Evolutionary conservation across 2,113 vertebrate species (phyloP).

Genomic region (Vombatus ursinus): DNA sequence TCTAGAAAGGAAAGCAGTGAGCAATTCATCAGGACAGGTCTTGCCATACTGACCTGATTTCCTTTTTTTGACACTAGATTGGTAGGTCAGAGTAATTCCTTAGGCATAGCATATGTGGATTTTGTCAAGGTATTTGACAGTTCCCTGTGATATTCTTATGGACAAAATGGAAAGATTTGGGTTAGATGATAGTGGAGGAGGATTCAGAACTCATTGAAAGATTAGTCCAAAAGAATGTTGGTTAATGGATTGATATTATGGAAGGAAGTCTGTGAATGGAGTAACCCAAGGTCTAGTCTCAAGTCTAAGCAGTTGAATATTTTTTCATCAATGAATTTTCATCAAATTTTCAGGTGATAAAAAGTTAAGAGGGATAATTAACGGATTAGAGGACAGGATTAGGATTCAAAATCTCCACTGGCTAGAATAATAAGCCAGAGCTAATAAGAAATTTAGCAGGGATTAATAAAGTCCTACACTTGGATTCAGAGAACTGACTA

Average conservation of each 20-base stretch:
- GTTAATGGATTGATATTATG: not conserved
- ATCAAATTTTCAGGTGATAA: not conserved
- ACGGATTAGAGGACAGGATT: not conserved
- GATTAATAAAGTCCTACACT: not conserved
- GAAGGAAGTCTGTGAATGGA: not conserved
- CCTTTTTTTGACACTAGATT: not conserved
- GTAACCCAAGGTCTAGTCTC: not conserved
- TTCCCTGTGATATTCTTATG: not conserved
- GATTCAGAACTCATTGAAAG: not conserved
- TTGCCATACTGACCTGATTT: not conserved
- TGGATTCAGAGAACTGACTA: not conserved
- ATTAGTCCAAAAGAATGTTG: not conserved
- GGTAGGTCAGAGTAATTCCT: not conserved
- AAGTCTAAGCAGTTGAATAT: not conserved
- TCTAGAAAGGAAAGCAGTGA: not conserved
- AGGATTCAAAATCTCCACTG: not conserved
- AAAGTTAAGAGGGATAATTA: not conserved
- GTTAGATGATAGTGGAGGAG: not conserved
- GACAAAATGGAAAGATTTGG: not conserved
- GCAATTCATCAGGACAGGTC: not conserved
- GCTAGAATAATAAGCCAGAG: not conserved
- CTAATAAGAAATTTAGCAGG: not conserved
- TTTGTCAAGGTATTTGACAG: not conserved
- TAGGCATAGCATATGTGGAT: not conserved
- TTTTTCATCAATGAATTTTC: not conserved